phyloP scores from a whole-genome alignment of 2,113 vertebrate genomes.

The Podarcis muralis region DNA sequence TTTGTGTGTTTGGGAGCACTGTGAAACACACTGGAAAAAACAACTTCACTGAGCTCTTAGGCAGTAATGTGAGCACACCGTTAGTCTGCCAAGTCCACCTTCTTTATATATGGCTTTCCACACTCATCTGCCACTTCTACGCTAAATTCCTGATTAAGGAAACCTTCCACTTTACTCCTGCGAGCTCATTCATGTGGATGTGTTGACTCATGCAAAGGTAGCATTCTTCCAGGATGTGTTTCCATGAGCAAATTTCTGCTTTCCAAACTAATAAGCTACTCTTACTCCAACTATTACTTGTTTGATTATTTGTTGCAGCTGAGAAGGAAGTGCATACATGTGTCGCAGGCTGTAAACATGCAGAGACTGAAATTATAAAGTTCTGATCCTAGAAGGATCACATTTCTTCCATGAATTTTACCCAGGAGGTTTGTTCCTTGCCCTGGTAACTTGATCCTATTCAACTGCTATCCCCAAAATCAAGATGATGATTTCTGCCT shows the following conservation, averaged over 20 bases:
- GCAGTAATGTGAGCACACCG: background rate
- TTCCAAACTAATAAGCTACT: slow-evolving; percentile 14
- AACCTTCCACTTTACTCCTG: background rate
- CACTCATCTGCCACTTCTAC: background rate
- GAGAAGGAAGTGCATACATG: slow-evolving; percentile 40
- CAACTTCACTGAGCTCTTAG: too few relatives aligned
- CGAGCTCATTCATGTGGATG: background rate
- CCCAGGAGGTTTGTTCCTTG: slow-evolving; percentile 38
- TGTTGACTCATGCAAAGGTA: background rate
- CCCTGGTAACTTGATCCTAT: slow-evolving; percentile 47
- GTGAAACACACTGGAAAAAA: too few relatives aligned
- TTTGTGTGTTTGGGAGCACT: too few relatives aligned
- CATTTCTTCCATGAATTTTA: slow-evolving; percentile 60
- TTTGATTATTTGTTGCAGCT: background rate
- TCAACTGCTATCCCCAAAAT: slow-evolving; percentile 39
- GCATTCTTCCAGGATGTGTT: slow-evolving; percentile 25
- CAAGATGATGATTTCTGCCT: slow-evolving; percentile 21
- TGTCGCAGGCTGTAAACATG: slow-evolving; percentile 43
- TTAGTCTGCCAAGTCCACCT: background rate
- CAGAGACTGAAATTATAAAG: slow-evolving; percentile 46
- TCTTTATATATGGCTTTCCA: background rate
- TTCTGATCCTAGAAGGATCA: slow-evolving; percentile 38
- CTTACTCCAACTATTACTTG: too few relatives aligned
- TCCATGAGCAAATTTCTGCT: slow-evolving; percentile 42
- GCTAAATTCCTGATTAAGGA: background rate